A percentile compares a stretch with the other conserved stretches of the same genome.
Evolutionary conservation across 1,140 invertebrate genomes (phyloP).

Genomic region (Apis laboriosa): DNA sequence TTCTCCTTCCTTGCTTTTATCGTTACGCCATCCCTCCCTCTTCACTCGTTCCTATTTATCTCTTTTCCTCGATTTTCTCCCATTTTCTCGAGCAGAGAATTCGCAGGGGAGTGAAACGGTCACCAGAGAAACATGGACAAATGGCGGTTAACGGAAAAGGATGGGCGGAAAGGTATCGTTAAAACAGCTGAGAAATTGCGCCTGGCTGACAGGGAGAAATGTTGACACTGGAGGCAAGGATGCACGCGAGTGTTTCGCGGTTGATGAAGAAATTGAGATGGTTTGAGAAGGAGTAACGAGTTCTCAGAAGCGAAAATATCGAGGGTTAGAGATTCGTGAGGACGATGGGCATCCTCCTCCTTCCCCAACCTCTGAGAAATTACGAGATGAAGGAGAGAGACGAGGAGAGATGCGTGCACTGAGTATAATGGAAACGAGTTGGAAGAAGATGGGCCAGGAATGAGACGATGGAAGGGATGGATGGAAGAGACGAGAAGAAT

Average conservation of each 20-base stretch:
- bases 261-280: not conserved
- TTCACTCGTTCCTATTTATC: constrained; percentile 36
- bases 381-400: constrained; percentile 3
- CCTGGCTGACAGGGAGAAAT: constrained; percentile 12
- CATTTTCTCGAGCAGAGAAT: constrained; percentile 15
- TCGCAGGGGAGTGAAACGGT: constrained; percentile 11
- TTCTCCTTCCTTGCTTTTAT: constrained; percentile 11
- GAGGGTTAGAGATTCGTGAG: not conserved
- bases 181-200: constrained; percentile 11
- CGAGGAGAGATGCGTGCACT: not conserved
- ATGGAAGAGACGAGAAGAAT: constrained; percentile 56
- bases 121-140: not conserved
- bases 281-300: not conserved
- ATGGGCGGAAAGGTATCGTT: not conserved
- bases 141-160: not conserved
- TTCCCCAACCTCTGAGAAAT: not conserved
- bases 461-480: not conserved
- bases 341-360: not conserved
- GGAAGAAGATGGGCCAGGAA: constrained; percentile 10
- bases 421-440: not conserved
- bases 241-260: not conserved
- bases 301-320: too few species aligned
- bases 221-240: not conserved
- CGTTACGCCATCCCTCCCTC: constrained; percentile 1
- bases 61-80: constrained; percentile 14